phyloP scores from a whole-genome alignment of 23 tunicate species.

The Halocynthia roretzi region DNA sequence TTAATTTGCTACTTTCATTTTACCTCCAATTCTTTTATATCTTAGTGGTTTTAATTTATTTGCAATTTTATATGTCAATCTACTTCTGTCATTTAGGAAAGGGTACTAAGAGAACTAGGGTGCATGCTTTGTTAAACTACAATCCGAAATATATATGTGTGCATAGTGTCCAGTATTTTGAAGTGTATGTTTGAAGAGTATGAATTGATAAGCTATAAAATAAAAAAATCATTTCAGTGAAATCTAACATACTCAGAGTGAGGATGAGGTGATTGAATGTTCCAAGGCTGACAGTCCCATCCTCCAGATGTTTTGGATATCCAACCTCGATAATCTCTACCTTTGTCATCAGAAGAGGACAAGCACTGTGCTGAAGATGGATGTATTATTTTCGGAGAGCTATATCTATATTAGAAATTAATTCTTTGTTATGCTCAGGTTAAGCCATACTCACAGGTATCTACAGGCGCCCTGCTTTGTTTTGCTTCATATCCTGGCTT shows the following conservation, averaged over 20 bases:
- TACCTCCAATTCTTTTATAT: too few relatives aligned
- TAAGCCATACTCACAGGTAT: constrained; percentile 17
- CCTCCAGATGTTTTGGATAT: constrained; percentile 57
- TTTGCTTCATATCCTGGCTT: constrained; percentile 41
- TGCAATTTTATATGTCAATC: neutral
- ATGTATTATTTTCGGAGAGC: neutral
- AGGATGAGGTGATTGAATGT: constrained; percentile 23
- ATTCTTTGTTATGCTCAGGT: neutral
- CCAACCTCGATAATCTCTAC: constrained; percentile 64
- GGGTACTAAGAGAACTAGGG: too few relatives aligned
- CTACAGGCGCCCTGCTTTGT: constrained; percentile 69
- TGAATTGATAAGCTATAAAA: neutral
- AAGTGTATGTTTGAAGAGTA: too few relatives aligned
- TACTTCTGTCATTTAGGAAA: neutral
- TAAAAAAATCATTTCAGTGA: neutral
- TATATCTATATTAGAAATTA: neutral
- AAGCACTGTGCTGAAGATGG: constrained; percentile 54
- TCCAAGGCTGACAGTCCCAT: constrained; percentile 54
- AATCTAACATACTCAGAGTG: constrained; percentile 10
- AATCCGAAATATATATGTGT: too few relatives aligned
- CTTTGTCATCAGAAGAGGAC: constrained; percentile 14
- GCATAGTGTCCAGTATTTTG: too few relatives aligned
- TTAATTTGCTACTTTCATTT: too few relatives aligned
- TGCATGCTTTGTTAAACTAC: too few relatives aligned
- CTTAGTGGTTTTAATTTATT: neutral